A percentile compares a stretch with the other conserved stretches of the same genome.
Conservation (phyloP, 2,888 invertebrate genomes). For the Xanthia icteritia region DNA sequence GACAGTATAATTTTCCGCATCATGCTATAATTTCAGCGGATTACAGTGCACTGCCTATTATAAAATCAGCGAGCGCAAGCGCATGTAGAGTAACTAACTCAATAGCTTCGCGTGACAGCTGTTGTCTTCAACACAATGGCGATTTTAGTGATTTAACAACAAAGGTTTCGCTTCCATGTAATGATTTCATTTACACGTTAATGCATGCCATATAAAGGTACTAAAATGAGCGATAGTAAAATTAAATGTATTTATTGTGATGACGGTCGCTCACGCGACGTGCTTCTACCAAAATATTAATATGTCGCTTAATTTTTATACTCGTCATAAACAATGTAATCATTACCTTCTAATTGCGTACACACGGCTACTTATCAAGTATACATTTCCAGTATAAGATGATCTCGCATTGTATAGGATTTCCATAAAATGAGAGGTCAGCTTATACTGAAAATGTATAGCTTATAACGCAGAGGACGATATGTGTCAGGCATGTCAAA, state of each 20-base stretch:
- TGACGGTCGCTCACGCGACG: slow-evolving; percentile 72
- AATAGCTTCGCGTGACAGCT: slow-evolving; percentile 73
- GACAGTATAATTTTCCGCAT: slow-evolving; percentile 3
- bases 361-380: too few species aligned
- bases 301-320: slow-evolving; percentile 67
- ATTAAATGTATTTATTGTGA: slow-evolving; percentile 75
- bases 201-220: slow-evolving; percentile 67
- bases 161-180: slow-evolving; percentile 73
- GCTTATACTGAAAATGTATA: too few species aligned
- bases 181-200: slow-evolving; percentile 78
- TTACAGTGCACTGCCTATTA: slow-evolving; percentile 6
- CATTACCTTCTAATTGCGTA: slow-evolving; percentile 71
- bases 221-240: slow-evolving; percentile 71
- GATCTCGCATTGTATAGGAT: too few species aligned
- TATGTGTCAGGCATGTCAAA: slow-evolving; percentile 66
- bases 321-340: slow-evolving; percentile 69
- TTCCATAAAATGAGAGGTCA: too few species aligned
- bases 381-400: too few species aligned
- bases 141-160: slow-evolving; percentile 72
- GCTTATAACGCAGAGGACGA: slow-evolving; percentile 54
- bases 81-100: slow-evolving; percentile 52
- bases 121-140: slow-evolving; percentile 72
- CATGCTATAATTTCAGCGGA: slow-evolving; percentile 7
- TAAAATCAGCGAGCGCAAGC: slow-evolving; percentile 13
- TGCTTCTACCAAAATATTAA: slow-evolving; percentile 64